These are phyloP conservation scores for Leistus spinibarbis DNA, from an alignment of 2,888 invertebrate species.

Conservation along the genomic window DNA sequence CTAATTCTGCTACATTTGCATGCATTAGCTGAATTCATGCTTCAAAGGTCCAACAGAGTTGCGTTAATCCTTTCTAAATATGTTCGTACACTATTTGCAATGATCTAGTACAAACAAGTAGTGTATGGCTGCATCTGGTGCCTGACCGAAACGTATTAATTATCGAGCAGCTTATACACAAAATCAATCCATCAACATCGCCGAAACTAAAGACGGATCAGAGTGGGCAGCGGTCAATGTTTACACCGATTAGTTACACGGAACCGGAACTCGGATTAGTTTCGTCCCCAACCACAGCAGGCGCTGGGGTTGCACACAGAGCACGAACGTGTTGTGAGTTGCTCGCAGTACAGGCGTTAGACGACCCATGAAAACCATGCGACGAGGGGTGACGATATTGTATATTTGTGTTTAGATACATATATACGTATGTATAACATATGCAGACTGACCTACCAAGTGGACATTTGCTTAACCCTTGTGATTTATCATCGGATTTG, in stretches of 20 bases:
- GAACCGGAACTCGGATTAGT: neutral
- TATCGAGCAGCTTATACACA: neutral
- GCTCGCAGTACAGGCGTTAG: neutral
- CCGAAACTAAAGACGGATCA: neutral
- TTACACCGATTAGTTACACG: slow-evolving; percentile 33
- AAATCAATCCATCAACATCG: slow-evolving; percentile 3
- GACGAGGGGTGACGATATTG: neutral
- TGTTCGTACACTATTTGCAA: neutral
- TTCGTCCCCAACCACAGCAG: neutral
- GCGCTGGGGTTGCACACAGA: neutral
- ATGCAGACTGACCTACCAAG: slow-evolving; percentile 55
- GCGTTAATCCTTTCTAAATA: neutral
- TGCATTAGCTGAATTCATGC: too few species aligned
- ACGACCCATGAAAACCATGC: neutral
- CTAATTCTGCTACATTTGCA: too few species aligned
- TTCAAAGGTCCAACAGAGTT: too few species aligned
- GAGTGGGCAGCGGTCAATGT: slow-evolving; percentile 17
- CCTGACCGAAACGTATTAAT: neutral
- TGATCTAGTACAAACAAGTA: neutral
- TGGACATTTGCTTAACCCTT: slow-evolving; percentile 56
- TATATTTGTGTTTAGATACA: slow-evolving; percentile 9
- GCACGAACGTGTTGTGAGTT: neutral
- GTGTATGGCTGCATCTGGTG: neutral
- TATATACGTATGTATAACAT: slow-evolving; percentile 55
- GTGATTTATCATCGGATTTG: slow-evolving; percentile 57